A percentile compares a stretch with the other conserved stretches of the same genome.
Evolutionary conservation across 92 coral and sea anemone species (phyloP).

Genomic region (Galaxea fascicularis): DNA sequence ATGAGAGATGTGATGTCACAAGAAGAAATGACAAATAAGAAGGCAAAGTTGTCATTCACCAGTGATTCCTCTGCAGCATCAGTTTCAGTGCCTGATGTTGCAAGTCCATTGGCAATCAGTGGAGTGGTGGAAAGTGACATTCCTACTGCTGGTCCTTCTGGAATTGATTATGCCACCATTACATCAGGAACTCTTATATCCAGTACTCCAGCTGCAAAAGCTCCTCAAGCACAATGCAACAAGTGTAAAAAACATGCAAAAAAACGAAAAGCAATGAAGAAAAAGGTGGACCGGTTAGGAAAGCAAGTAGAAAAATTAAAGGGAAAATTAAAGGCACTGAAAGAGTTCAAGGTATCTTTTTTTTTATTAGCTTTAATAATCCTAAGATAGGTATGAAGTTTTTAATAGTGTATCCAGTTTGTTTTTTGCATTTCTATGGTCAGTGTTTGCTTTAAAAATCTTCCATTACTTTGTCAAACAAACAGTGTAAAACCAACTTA

Average conservation of each 20-base stretch:
- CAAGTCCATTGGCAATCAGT: not conserved
- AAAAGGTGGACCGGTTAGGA: not conserved
- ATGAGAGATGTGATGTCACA: not conserved
- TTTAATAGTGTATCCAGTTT: constrained; percentile 1
- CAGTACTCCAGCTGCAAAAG: not conserved
- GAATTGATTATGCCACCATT: not conserved
- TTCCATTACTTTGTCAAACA: not conserved
- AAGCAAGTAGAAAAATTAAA: not conserved
- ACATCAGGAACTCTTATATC: not conserved
- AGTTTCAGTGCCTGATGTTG: not conserved
- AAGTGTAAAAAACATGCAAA: not conserved
- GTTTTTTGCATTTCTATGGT: not conserved
- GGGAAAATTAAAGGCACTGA: not conserved
- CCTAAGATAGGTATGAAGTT: not conserved
- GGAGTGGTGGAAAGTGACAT: not conserved
- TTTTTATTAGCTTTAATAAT: not conserved
- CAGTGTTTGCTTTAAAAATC: not conserved
- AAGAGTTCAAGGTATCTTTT: not conserved
- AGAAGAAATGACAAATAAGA: not conserved
- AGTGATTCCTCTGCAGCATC: not conserved
- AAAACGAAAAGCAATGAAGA: not conserved
- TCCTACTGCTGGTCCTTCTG: not conserved
- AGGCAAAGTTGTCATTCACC: not conserved
- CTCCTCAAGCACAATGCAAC: not conserved
- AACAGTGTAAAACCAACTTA: not conserved